Base-by-base conservation (phyloP, 2,113 vertebrate genomes). In the Emydura subglobosa region DNA sequence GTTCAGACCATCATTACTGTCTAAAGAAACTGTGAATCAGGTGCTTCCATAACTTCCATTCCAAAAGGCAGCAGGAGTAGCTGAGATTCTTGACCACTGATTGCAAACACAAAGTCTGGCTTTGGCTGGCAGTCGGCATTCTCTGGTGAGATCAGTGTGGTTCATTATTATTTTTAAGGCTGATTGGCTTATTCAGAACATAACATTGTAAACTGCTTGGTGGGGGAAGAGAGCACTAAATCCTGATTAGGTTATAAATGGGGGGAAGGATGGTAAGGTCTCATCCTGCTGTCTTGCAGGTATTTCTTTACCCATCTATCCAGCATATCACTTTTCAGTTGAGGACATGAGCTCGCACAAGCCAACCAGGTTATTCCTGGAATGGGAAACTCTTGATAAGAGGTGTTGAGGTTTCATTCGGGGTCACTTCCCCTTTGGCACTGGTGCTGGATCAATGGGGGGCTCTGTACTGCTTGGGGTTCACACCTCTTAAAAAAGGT, bases 41-140 rank as follows among this genome's bases (percentile, higher is more conserved):
- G 29, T 22, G 83, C 31, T 59, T 85, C 82, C 34, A 1, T 14
- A 7, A 34, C 34, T 55, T 55, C 81, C 39, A 27, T 44, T 81
- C 42, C 78, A 93, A 27, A 76, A 65, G 76, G 59, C 68, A 91
- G 80, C 90, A 83, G 85, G 79, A 90, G 93, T 83, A 55, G 13
- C 0, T 55, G 81, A 10, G 76, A 54, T 82, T 49, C 72, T 51
- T 2, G 1, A 5, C 59, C 55, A 29, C 79, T 21, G 84, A 87
- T 80, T 61, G 4, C 79, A 50, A 50, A 44, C 79, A 76, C 85
- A 59, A 14, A 42, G 78, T 61, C 39, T 0, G 22, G 25, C 83
- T 85, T 86, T 90, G 89, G 78, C 91, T 80, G 86, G 1, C 0
- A 0, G 72, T 42, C 34, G 82, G 90, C 55, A 22, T 44, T 83